A percentile compares a stretch with the other conserved stretches of the same genome.
Evolutionary conservation across 2,113 vertebrate genomes (phyloP).

Genomic region (Ia io): DNA sequence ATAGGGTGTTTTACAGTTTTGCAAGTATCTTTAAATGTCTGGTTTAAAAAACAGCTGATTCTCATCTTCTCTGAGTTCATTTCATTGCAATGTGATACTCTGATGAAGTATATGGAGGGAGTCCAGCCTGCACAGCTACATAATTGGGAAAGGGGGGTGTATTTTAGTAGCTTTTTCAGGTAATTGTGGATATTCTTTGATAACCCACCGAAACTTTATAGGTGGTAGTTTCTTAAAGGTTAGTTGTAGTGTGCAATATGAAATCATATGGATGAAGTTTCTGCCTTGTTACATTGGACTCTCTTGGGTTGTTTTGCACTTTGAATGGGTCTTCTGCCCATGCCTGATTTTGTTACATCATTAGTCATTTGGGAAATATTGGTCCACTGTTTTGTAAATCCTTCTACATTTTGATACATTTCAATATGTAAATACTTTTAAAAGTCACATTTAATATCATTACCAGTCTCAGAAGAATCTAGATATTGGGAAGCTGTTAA

Average conservation of each 20-base stretch:
- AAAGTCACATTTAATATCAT: not conserved
- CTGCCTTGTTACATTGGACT: not conserved
- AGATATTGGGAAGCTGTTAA: not conserved
- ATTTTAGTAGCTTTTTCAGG: not conserved
- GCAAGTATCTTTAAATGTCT: not conserved
- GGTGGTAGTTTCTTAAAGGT: not conserved
- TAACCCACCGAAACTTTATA: not conserved
- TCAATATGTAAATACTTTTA: not conserved
- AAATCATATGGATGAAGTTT: not conserved
- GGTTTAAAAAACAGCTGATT: not conserved
- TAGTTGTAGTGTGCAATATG: not conserved
- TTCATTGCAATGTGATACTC: not conserved
- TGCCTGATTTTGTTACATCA: not conserved
- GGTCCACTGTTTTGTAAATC: not conserved
- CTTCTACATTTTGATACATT: not conserved
- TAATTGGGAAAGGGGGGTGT: not conserved
- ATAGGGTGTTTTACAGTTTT: not conserved
- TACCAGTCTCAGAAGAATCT: not conserved
- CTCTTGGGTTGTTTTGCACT: not conserved
- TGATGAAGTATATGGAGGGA: not conserved
- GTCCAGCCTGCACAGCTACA: not conserved
- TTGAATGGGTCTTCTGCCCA: not conserved
- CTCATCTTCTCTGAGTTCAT: not conserved
- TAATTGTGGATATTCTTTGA: not conserved
- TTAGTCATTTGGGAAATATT: not conserved